Percentiles rank a stretch among this genome's conserved stretches.
Conservation (phyloP, 1,140 invertebrate species). For the Condylostylus longicornis region DNA sequence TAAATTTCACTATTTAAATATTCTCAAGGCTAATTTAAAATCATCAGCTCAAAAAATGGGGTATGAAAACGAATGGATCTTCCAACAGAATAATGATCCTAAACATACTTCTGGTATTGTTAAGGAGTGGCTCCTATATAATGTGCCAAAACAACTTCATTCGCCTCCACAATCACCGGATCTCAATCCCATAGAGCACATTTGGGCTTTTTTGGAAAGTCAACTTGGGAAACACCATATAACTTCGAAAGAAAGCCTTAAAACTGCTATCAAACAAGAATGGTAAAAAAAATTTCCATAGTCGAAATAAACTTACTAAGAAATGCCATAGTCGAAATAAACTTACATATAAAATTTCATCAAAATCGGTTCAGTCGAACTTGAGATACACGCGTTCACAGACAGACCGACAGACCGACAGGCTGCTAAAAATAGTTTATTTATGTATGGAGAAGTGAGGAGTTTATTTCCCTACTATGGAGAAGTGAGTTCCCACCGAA, state of each 20-base stretch:
- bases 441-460: too few relatives aligned
- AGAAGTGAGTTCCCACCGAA: too few relatives aligned
- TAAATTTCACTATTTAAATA: conserved; percentile 8
- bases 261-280: conserved; percentile 8
- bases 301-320: conserved; percentile 7
- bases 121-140: conserved; percentile 14
- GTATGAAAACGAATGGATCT: background rate
- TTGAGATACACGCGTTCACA: too few relatives aligned
- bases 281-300: conserved; percentile 12
- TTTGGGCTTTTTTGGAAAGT: conserved; percentile 14
- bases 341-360: too few relatives aligned
- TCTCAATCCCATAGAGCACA: conserved; percentile 12
- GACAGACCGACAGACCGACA: too few relatives aligned
- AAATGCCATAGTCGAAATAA: too few relatives aligned
- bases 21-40: conserved; percentile 12
- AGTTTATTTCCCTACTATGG: too few relatives aligned
- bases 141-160: conserved; percentile 9
- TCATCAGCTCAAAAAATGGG: conserved; percentile 10
- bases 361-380: too few relatives aligned
- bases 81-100: conserved; percentile 9
- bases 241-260: conserved; percentile 1
- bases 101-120: conserved; percentile 19
- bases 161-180: conserved; percentile 19
- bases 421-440: too few relatives aligned
- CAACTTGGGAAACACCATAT: background rate